Conservation (phyloP, 2,888 invertebrate species). For the Exocentrus adspersus region DNA sequence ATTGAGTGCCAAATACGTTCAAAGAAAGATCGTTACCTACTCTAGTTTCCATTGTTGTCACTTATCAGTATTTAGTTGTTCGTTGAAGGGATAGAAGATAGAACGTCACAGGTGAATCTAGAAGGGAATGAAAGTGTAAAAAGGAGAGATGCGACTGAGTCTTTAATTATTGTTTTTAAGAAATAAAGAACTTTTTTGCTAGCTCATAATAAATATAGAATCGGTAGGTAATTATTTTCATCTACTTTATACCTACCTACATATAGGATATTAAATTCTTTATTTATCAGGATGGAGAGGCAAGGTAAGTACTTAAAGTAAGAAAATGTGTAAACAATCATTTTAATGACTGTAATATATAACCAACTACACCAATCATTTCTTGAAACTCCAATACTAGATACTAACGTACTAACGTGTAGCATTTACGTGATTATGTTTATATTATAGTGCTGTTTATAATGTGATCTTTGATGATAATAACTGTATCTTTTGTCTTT, state of each 20-base stretch:
- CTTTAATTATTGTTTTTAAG: neutral
- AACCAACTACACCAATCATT: constrained; percentile 50
- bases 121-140: neutral
- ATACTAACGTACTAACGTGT: constrained; percentile 18
- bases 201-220: too few species aligned
- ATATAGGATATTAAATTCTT: constrained; percentile 6
- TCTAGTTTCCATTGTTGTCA: constrained; percentile 18
- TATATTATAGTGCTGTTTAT: constrained; percentile 4
- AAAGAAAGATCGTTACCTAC: neutral
- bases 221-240: too few species aligned
- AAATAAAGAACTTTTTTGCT: too few species aligned
- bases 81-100: neutral
- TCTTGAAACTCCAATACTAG: constrained; percentile 46
- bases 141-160: constrained; percentile 24
- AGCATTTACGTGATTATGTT: constrained; percentile 22
- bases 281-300: neutral
- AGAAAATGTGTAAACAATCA: constrained; percentile 45
- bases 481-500: constrained; percentile 13
- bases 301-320: constrained; percentile 1
- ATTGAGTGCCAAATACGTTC: constrained; percentile 15
- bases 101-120: too few species aligned
- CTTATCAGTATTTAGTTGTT: neutral
- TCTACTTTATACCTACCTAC: too few species aligned
- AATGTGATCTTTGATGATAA: constrained; percentile 20
- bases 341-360: constrained; percentile 43